phyloP scores from a whole-genome alignment of 2,113 vertebrate species.

The Zootoca vivipara region DNA sequence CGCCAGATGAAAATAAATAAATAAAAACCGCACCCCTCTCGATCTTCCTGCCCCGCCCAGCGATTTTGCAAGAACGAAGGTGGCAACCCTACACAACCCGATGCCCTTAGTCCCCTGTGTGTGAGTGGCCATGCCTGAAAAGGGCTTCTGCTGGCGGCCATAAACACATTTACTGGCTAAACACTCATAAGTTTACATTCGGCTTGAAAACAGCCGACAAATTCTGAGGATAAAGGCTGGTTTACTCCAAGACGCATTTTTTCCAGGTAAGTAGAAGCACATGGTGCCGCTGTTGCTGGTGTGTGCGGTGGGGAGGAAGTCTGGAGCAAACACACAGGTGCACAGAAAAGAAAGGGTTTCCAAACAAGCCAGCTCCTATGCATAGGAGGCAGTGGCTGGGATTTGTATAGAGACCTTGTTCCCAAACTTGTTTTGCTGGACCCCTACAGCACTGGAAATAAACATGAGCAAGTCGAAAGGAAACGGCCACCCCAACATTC shows the following conservation, averaged over 20 bases:
- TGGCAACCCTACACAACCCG: no score
- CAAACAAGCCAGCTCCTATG: constrained; percentile 10
- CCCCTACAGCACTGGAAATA: constrained; percentile 27
- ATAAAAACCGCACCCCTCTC: no score
- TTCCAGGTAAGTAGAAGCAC: neutral
- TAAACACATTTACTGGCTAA: neutral
- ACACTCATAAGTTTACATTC: neutral
- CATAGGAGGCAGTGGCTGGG: neutral
- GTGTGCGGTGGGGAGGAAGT: neutral
- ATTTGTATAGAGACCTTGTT: constrained; percentile 20
- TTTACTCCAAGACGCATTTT: neutral
- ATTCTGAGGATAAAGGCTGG: neutral
- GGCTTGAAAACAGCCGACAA: neutral
- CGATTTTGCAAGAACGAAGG: no score
- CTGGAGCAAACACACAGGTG: constrained; percentile 6
- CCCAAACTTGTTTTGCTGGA: constrained; percentile 5
- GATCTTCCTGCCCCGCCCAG: no score
- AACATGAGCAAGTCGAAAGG: constrained; percentile 14
- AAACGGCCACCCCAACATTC: constrained; percentile 18
- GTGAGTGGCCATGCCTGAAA: neutral
- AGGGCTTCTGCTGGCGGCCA: neutral
- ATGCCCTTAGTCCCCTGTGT: neutral
- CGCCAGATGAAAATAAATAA: no score
- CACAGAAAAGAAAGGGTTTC: neutral
- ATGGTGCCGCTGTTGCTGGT: neutral